These are phyloP conservation scores for Illadopsis cleaveri DNA, from an alignment of 2,113 vertebrate genomes.

Conservation along the genomic window DNA sequence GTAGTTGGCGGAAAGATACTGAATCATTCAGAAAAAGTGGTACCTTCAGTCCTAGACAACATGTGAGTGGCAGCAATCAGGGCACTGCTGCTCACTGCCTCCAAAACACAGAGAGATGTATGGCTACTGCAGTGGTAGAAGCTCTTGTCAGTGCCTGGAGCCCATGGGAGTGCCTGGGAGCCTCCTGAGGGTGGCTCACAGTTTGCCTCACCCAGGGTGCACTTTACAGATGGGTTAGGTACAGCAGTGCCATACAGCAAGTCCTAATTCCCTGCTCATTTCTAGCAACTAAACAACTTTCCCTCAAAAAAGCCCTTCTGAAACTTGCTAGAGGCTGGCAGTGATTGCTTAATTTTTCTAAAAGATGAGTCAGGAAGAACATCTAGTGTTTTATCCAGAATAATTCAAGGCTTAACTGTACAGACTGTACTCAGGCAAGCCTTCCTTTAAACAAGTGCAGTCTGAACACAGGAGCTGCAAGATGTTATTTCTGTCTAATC, in stretches of 20 bases:
- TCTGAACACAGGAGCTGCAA: neutral
- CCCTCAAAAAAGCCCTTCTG: neutral
- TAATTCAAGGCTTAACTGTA: constrained; percentile 13
- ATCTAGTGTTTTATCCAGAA: neutral
- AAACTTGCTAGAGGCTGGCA: neutral
- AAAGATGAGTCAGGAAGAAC: neutral
- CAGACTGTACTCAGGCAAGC: neutral
- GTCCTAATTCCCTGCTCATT: neutral
- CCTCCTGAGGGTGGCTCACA: neutral
- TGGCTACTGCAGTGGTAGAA: neutral
- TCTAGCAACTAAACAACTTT: neutral
- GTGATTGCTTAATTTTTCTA: neutral
- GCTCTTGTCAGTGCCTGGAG: neutral
- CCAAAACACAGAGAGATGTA: neutral
- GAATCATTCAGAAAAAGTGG: neutral
- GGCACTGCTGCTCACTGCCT: neutral
- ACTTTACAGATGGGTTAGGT: neutral
- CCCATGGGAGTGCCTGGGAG: neutral
- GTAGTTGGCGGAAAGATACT: neutral
- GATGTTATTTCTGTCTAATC: neutral
- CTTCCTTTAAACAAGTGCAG: neutral
- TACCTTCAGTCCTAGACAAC: neutral
- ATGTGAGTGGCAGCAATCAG: neutral
- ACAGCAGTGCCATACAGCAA: neutral
- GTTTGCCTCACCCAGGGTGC: neutral